Evolutionary conservation across 2,113 vertebrate species (phyloP).

Genomic region (Setophaga coronata): DNA sequence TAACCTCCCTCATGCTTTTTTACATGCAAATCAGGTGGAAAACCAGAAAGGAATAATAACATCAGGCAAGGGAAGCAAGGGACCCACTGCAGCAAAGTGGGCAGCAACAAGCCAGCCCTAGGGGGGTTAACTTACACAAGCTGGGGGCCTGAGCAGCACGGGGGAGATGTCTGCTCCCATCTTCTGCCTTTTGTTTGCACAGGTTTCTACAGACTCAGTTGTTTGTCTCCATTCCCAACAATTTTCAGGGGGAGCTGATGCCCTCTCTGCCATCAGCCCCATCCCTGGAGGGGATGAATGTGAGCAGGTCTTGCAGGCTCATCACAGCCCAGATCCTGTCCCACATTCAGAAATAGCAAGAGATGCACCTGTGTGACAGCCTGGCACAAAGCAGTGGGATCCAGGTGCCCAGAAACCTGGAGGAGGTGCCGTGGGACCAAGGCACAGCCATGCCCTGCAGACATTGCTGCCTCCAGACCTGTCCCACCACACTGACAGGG

Average conservation of each 20-base stretch:
- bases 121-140: fast-evolving
- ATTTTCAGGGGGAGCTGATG: not conserved
- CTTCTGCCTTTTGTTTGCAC: not conserved
- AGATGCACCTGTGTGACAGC: fast-evolving
- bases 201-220: not conserved
- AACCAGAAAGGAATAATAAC: not conserved
- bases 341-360: fast-evolving
- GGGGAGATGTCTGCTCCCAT: not conserved
- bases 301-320: not conserved
- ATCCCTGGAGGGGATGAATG: not conserved
- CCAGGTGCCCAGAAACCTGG: fast-evolving
- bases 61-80: not conserved
- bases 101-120: not conserved
- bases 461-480: not conserved
- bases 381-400: fast-evolving
- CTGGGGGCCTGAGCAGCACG: not conserved
- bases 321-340: not conserved
- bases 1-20: not conserved
- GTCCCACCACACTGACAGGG: not conserved
- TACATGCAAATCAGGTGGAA: not conserved
- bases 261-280: not conserved
- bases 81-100: not conserved
- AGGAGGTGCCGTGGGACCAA: fast-evolving
- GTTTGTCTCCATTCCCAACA: not conserved
- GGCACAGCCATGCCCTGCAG: fast-evolving